These are phyloP conservation scores for Pteropus alecto DNA, from an alignment of 2,113 vertebrate genomes.

Conservation along the genomic window DNA sequence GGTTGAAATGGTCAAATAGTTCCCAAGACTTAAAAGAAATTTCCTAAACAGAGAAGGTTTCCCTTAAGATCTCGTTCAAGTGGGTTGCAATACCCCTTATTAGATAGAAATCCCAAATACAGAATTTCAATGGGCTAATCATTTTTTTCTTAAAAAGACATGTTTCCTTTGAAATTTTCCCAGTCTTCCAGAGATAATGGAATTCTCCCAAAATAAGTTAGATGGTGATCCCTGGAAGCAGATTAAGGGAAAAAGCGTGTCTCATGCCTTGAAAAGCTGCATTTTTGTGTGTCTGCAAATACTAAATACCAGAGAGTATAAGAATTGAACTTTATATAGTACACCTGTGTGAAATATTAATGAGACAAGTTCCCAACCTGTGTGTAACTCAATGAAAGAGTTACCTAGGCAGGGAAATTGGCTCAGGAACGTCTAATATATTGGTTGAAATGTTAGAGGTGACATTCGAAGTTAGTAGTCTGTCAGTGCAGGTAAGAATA, in stretches of 20 bases:
- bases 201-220: conserved; percentile 37
- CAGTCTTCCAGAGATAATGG: conserved; percentile 17
- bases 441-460: conserved; percentile 60
- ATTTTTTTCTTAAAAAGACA: conserved; percentile 64
- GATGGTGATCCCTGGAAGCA: not conserved
- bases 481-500: conserved; percentile 44
- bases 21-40: not conserved
- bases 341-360: conserved; percentile 68
- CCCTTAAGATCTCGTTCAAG: conserved; percentile 2
- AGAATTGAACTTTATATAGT: not conserved
- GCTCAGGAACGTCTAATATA: conserved; percentile 32
- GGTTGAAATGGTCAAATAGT: not conserved
- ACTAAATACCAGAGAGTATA: conserved; percentile 48
- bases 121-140: conserved; percentile 20
- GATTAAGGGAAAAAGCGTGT: not conserved
- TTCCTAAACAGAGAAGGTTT: not conserved
- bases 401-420: conserved; percentile 46
- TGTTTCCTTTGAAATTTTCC: conserved; percentile 26
- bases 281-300: conserved; percentile 55
- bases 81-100: conserved; percentile 33
- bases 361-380: conserved; percentile 48
- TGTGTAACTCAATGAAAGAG: conserved; percentile 49
- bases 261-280: conserved; percentile 32
- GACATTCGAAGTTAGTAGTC: conserved; percentile 53
- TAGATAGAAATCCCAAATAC: conserved; percentile 29